Conservation (phyloP, 2,888 invertebrate species). For the Thelaira solivaga region DNA sequence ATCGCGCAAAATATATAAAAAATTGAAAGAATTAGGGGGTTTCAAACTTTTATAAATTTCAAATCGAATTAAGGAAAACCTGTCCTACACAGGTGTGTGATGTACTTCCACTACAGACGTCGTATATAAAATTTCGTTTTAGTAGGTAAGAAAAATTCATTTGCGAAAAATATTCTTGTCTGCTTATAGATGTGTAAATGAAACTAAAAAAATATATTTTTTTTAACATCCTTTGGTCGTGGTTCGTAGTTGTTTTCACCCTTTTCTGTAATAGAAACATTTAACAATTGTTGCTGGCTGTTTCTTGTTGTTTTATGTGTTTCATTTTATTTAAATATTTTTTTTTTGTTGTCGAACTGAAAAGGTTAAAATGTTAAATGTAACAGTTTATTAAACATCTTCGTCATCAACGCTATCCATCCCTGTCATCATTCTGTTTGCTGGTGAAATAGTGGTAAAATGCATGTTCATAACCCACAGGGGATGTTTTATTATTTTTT, state of each 20-base stretch:
- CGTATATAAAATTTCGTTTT: not conserved
- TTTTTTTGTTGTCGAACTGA: conserved; percentile 17
- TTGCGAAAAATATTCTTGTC: conserved; percentile 15
- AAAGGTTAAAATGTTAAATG: conserved; percentile 61
- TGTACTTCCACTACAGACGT: not conserved
- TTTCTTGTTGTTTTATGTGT: conserved; percentile 8
- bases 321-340: no score
- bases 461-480: conserved; percentile 27
- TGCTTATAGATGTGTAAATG: not conserved
- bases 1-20: no score
- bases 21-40: no score
- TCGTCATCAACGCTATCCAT: conserved; percentile 9
- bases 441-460: not conserved
- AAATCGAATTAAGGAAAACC: no score
- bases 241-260: conserved; percentile 7
- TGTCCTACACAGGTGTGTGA: not conserved
- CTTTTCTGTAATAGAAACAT: conserved; percentile 19
- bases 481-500: conserved; percentile 25
- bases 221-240: not conserved
- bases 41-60: no score
- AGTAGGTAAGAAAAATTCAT: not conserved
- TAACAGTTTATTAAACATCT: conserved; percentile 42
- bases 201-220: not conserved
- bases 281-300: conserved; percentile 32
- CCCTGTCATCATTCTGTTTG: not conserved